Percentiles rank a stretch among this genome's conserved stretches.
These are phyloP conservation scores for Himalopsyche japonica DNA, from an alignment of 2,888 invertebrate species.

Conservation along the genomic window DNA sequence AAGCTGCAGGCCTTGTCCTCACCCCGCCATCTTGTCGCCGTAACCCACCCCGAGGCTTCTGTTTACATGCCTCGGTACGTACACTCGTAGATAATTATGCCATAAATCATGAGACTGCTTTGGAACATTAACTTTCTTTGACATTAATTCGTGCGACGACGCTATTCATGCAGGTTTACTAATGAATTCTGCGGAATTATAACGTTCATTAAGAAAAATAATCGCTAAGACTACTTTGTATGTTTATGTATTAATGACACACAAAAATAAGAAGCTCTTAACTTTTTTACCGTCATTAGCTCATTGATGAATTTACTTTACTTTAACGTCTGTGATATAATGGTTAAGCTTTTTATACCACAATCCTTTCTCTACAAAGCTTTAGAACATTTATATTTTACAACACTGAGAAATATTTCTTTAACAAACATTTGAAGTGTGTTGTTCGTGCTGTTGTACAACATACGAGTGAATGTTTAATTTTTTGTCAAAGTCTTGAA, in stretches of 20 bases:
- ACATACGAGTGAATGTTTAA: no score
- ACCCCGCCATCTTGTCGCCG: not conserved
- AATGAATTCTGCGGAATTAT: conserved; percentile 19
- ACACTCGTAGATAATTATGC: conserved; percentile 27
- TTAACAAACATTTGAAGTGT: no score
- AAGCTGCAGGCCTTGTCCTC: not conserved
- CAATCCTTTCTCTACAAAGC: no score
- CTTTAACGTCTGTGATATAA: no score
- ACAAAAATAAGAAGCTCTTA: not conserved
- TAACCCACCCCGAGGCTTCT: not conserved
- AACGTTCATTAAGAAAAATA: not conserved
- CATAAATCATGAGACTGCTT: conserved; percentile 30
- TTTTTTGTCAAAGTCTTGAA: no score
- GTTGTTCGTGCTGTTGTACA: no score
- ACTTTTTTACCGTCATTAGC: no score
- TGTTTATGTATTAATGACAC: not conserved
- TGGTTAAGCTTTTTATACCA: no score
- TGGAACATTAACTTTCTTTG: conserved; percentile 36
- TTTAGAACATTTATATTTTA: no score
- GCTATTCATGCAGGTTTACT: conserved; percentile 15
- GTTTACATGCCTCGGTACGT: conserved; percentile 24
- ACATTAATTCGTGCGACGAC: conserved; percentile 29
- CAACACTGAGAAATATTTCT: no score
- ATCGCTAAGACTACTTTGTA: not conserved
- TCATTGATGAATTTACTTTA: no score